A percentile compares a stretch with the other conserved stretches of the same genome.
phyloP scores from a whole-genome alignment of 35 echinoderm and acorn worm genomes.

The Anneissia japonica region DNA sequence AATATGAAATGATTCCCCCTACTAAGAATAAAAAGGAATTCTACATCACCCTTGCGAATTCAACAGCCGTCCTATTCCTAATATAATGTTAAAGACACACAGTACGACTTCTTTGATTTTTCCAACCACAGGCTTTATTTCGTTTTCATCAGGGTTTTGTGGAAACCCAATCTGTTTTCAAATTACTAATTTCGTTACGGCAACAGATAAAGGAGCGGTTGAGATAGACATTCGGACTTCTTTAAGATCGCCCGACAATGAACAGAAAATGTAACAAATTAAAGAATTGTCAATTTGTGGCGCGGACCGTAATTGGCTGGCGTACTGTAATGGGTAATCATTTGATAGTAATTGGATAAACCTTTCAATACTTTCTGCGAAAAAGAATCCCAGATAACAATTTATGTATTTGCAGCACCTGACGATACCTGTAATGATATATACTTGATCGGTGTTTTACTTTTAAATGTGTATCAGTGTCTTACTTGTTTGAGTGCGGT shows the following conservation, averaged over 20 bases:
- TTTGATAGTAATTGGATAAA: background rate
- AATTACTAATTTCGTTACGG: background rate
- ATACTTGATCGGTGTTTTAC: too few species aligned
- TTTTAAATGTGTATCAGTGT: background rate
- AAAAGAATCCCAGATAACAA: background rate
- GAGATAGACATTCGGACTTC: background rate
- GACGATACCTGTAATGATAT: background rate
- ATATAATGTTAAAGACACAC: background rate
- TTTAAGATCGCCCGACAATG: background rate
- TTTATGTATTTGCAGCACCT: background rate
- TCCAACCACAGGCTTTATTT: background rate
- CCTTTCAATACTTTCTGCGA: background rate
- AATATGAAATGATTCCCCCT: slow-evolving; percentile 52
- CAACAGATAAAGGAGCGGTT: background rate
- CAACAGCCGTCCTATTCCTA: background rate
- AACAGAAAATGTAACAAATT: background rate
- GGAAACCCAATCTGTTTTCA: background rate
- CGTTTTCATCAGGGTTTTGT: background rate
- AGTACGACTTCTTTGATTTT: background rate
- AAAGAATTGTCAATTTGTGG: background rate
- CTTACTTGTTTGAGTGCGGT: background rate
- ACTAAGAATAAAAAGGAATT: slow-evolving; percentile 26
- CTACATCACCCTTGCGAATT: background rate
- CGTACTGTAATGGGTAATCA: background rate
- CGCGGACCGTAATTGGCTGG: background rate